phyloP scores from a whole-genome alignment of 2,888 invertebrate genomes.

The Synanthedon andrenaeformis region DNA sequence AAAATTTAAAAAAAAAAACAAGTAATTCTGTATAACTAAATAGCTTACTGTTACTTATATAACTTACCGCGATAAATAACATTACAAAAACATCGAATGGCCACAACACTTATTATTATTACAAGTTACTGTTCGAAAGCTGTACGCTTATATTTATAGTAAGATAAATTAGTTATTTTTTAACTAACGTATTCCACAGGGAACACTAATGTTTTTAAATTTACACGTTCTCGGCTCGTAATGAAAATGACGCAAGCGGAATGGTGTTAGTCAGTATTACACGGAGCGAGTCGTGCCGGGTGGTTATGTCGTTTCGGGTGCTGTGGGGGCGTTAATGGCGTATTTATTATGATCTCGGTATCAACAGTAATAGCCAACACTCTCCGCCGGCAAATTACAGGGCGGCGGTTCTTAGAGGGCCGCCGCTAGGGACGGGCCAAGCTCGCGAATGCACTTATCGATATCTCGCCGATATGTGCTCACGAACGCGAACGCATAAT shows the following conservation, averaged over 20 bases:
- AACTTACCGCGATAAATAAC: too few relatives aligned
- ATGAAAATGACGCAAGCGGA: neutral
- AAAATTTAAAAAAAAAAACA: too few relatives aligned
- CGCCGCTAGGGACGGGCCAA: conserved; percentile 38
- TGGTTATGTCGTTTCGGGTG: conserved; percentile 62
- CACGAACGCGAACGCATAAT: conserved; percentile 37
- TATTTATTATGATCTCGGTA: conserved; percentile 71
- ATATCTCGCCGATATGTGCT: conserved; percentile 45
- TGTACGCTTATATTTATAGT: conserved; percentile 10
- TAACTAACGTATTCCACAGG: conserved; percentile 21
- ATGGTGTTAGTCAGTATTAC: neutral
- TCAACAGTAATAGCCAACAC: conserved; percentile 69
- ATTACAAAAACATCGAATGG: neutral
- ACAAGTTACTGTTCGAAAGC: conserved; percentile 3
- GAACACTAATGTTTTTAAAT: conserved; percentile 33
- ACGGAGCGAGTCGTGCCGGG: conserved; percentile 11
- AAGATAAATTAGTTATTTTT: conserved; percentile 18
- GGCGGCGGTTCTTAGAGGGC: conserved; percentile 55
- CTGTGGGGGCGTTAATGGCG: conserved; percentile 68
- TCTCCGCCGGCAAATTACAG: conserved; percentile 70
- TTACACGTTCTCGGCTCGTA: conserved; percentile 20
- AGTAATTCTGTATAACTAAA: too few relatives aligned
- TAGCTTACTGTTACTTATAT: too few relatives aligned
- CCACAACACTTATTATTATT: conserved; percentile 3
- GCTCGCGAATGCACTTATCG: conserved; percentile 36